Conservation (phyloP, 2,113 vertebrate species). For the Brachypodius melanocephalos region DNA sequence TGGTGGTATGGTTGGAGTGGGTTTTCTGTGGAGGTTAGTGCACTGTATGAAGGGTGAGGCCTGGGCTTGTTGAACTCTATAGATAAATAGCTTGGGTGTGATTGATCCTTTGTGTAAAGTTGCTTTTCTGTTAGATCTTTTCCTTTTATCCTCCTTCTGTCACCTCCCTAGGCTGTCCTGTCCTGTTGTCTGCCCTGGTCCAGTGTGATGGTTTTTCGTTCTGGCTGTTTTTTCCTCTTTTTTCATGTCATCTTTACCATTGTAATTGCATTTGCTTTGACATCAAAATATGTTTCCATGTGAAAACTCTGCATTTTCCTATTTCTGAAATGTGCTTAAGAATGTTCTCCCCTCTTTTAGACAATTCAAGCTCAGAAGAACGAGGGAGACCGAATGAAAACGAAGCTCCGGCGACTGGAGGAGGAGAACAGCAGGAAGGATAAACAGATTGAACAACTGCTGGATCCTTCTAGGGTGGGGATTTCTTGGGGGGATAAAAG, state of each 20-base stretch:
- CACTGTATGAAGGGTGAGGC: background rate
- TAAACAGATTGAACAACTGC: conserved; percentile 88
- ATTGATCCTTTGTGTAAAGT: background rate
- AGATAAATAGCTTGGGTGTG: background rate
- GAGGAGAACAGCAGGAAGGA: conserved; percentile 88
- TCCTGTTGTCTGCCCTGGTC: background rate
- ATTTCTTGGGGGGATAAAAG: background rate
- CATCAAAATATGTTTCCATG: background rate
- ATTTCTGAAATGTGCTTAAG: background rate
- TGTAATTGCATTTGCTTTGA: background rate
- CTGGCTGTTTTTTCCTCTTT: background rate
- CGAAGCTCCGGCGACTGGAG: conserved; percentile 85
- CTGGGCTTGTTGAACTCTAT: background rate
- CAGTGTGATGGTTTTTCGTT: background rate
- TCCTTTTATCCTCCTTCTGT: background rate
- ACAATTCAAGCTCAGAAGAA: conserved; percentile 83
- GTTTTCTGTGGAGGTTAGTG: background rate
- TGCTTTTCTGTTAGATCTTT: background rate
- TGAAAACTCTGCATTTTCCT: background rate
- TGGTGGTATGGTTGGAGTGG: background rate
- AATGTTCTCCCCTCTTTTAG: conserved; percentile 59
- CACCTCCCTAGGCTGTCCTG: background rate
- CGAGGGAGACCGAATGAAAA: conserved; percentile 84
- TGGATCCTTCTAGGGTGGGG: conserved; percentile 82
- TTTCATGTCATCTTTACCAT: background rate